Evolutionary conservation across 2,797 vertebrate species (phyloP).

Genomic region (Pseudochirops corinnae): DNA sequence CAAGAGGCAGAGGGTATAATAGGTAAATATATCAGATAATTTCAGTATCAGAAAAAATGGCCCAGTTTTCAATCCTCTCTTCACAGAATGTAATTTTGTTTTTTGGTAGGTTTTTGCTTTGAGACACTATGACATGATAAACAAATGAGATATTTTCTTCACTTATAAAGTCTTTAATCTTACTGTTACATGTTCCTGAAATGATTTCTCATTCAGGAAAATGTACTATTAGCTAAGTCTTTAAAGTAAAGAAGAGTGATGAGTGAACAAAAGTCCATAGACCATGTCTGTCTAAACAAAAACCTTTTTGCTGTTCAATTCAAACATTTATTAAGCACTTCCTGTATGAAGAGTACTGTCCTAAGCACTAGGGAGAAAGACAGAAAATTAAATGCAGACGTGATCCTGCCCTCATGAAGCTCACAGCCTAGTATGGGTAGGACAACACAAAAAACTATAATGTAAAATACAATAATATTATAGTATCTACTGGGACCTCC

Average conservation of each 20-base stretch:
- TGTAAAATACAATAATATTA: background rate
- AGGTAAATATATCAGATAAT: background rate
- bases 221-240: background rate
- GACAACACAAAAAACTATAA: background rate
- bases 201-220: constrained; percentile 52
- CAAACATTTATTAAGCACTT: background rate
- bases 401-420: background rate
- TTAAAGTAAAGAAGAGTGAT: constrained; percentile 23
- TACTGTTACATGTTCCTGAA: constrained; percentile 18
- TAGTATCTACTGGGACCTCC: background rate
- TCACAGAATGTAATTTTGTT: constrained; percentile 33
- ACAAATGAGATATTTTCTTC: constrained; percentile 9
- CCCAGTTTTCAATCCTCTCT: constrained; percentile 21
- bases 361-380: background rate
- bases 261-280: background rate
- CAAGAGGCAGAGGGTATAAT: background rate
- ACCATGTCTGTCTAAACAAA: background rate
- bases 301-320: background rate
- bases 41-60: background rate
- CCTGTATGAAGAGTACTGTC: background rate
- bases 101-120: background rate
- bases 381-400: background rate
- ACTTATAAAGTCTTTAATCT: background rate
- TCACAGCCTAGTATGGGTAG: background rate
- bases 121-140: constrained; percentile 20